Conservation (phyloP, 1,140 invertebrate genomes). For the Nylanderia fulva region DNA sequence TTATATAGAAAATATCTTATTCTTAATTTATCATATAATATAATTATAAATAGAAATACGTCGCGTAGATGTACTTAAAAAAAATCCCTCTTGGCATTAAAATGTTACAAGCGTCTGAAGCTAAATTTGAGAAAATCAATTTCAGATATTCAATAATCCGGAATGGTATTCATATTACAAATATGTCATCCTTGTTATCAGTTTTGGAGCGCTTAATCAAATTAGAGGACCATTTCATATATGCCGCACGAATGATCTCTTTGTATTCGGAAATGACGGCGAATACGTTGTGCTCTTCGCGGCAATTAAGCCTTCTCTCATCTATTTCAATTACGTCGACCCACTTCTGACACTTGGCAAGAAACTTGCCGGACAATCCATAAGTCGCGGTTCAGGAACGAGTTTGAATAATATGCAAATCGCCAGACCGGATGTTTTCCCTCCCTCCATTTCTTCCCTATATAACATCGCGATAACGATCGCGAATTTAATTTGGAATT, state of each 20-base stretch:
- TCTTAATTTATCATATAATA: no score
- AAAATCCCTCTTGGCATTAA: background rate
- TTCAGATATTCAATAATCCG: background rate
- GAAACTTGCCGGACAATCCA: background rate
- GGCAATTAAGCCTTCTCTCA: conserved; percentile 45
- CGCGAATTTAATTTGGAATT: conserved; percentile 15
- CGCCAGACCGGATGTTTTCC: background rate
- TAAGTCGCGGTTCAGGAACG: conserved; percentile 29
- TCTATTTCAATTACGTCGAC: conserved; percentile 65
- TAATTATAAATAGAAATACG: background rate
- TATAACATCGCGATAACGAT: conserved; percentile 20
- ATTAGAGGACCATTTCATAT: background rate
- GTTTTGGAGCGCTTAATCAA: background rate
- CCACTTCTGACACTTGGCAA: conserved; percentile 25
- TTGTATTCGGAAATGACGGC: conserved; percentile 20
- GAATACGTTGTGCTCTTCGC: background rate
- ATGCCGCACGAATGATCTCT: background rate
- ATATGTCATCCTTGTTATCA: background rate
- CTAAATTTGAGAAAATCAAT: conserved; percentile 26
- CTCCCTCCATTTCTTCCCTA: background rate
- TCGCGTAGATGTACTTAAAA: background rate
- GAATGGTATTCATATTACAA: background rate
- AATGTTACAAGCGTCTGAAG: background rate
- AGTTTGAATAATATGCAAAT: conserved; percentile 12
- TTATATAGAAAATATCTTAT: no score